Evolutionary conservation across 1,140 invertebrate species (phyloP), one percentile per base, ranked within the genome.

Genomic region (Tetramorium alpestre): DNA sequence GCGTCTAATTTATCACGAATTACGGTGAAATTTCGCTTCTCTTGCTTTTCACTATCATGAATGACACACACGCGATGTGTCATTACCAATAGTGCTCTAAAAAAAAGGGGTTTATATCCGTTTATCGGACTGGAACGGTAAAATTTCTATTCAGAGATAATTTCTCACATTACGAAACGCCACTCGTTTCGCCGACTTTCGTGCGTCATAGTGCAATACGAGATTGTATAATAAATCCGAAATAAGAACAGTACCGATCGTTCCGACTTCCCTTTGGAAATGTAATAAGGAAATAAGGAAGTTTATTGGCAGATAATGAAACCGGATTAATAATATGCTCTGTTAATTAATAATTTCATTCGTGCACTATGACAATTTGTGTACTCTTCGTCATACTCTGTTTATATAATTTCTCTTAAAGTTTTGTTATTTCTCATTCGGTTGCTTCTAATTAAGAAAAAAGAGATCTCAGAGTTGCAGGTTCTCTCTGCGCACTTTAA

Each of bases 91-190:
- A 47, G 28, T 25, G 44, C 69, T 67, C 60, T 49, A n/a, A 70
- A 70, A 62, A 73, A 76, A 60, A 58, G 28, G 60, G 80, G 33
- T 69, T 81, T 51, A 75, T 38, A 25, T n/a, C 41, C 16, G 38
- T 49, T 75, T 25, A 64, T 38, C 11, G 41, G 18, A 69, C 54
- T 28, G n/a, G 67, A 80, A 86, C 64, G 28, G 73, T 65, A 22
- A 80, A 88, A 60, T 88, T 89, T 76, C 77, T 84, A 70, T 49
- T 70, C 62, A 16, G 7, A 22, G 47, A 73, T 85, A 84, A 88
- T 73, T 41, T 51, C 3, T 5, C 0, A 62, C 28, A 64, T 88
- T 88, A 28, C 25, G 84, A 86, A 87, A 87, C 72, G 38, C 38
- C 38, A 18, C 11, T 65, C 16, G 22, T 70, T 72, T 56, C 28